These are phyloP conservation scores for Ageneiosus marmoratus DNA, from an alignment of 2,113 vertebrate species.

Conservation along the genomic window DNA sequence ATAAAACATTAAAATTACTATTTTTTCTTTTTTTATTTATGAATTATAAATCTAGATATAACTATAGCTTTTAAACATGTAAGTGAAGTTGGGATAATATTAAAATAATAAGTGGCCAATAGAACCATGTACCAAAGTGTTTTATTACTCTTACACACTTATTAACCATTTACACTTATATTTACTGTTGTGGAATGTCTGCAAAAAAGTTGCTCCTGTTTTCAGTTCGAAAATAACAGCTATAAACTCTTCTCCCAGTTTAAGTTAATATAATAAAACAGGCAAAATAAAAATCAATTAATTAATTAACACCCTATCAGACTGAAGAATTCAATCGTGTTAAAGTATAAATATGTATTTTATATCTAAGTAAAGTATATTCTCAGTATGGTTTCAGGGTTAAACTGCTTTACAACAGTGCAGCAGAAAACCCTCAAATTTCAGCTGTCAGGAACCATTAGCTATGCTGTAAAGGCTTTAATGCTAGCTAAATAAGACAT, in stretches of 20 bases:
- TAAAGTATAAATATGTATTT: background rate
- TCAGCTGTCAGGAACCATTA: conserved; percentile 32
- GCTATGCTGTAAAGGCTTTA: conserved; percentile 24
- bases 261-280: background rate
- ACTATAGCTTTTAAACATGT: background rate
- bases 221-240: background rate
- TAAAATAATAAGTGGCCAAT: background rate
- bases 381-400: background rate
- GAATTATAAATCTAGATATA: background rate
- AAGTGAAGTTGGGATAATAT: background rate
- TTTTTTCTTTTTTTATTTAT: background rate
- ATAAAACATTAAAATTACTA: background rate
- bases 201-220: background rate
- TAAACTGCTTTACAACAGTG: background rate
- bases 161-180: background rate
- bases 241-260: background rate
- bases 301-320: background rate
- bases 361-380: background rate
- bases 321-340: background rate
- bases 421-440: background rate
- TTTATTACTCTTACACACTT: background rate
- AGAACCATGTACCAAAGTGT: background rate
- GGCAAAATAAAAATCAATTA: background rate
- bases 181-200: background rate
- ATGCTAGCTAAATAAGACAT: conserved; percentile 23